Conservation (phyloP, 1,140 invertebrate species). For the Metopolophium dirhodum region DNA sequence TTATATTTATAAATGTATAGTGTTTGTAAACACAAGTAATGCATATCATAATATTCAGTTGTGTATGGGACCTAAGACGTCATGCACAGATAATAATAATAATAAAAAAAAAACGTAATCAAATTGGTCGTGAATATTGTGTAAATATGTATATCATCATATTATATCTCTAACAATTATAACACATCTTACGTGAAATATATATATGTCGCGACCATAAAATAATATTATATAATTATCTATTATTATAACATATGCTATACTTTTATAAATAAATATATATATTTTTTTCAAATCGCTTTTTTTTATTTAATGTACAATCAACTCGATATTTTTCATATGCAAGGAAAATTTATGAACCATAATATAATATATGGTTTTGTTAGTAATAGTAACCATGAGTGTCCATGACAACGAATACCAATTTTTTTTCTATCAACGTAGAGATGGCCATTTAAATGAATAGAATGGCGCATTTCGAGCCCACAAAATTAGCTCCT, state of each 20-base stretch:
- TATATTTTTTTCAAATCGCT: background rate
- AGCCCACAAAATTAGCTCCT: no score
- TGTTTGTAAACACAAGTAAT: background rate
- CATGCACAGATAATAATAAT: background rate
- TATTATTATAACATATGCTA: slow-evolving; percentile 5
- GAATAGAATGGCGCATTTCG: no score
- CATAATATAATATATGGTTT: no score
- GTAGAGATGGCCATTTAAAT: no score
- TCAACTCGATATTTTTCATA: no score
- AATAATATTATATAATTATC: slow-evolving; percentile 9
- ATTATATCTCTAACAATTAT: background rate
- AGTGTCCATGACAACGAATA: no score
- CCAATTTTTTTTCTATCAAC: no score
- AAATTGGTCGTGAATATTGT: slow-evolving; percentile 4
- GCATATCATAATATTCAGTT: background rate
- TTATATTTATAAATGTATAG: background rate
- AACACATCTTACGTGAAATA: background rate
- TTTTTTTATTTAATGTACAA: background rate
- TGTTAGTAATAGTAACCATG: no score
- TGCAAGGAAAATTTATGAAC: no score
- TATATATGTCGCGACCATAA: background rate
- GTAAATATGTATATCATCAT: background rate
- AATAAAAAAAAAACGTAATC: slow-evolving; percentile 11
- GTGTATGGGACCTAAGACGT: background rate
- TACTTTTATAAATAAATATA: slow-evolving; percentile 14